phyloP scores from a whole-genome alignment of 2,113 vertebrate genomes.

The Dasyornis broadbenti region DNA sequence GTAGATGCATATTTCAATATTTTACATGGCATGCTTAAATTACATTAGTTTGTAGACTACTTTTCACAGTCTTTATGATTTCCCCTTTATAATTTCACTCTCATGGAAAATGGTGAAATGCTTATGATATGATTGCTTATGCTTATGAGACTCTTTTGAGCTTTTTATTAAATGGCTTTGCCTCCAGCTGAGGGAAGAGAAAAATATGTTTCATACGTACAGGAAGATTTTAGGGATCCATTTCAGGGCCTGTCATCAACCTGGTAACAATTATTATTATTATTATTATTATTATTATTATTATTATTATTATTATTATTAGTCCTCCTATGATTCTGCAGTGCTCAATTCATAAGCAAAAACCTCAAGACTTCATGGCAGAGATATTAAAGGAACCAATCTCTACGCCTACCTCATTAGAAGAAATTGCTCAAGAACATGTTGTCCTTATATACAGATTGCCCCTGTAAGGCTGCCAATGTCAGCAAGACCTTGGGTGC shows the following conservation, averaged over 20 bases:
- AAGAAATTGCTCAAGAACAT: constrained; percentile 17
- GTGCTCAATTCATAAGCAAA: neutral
- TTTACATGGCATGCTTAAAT: neutral
- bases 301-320: neutral
- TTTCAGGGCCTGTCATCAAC: neutral
- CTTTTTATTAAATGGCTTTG: neutral
- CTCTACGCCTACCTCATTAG: neutral
- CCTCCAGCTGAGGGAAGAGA: neutral
- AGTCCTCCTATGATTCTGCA: neutral
- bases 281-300: neutral
- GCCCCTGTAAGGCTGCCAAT: constrained; percentile 43
- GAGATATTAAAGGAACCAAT: constrained; percentile 24
- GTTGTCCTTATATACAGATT: neutral
- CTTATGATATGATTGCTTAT: neutral
- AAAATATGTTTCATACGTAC: neutral
- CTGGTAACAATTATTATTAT: neutral
- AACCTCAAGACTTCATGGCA: neutral
- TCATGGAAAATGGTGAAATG: neutral
- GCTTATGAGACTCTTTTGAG: neutral
- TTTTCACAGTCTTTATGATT: neutral
- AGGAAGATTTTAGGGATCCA: neutral
- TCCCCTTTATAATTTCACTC: neutral
- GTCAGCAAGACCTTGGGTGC: constrained; percentile 57
- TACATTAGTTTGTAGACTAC: neutral
- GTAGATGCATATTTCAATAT: neutral